These are phyloP conservation scores for Lathronympha strigana DNA, from an alignment of 2,888 invertebrate species.

Conservation along the genomic window DNA sequence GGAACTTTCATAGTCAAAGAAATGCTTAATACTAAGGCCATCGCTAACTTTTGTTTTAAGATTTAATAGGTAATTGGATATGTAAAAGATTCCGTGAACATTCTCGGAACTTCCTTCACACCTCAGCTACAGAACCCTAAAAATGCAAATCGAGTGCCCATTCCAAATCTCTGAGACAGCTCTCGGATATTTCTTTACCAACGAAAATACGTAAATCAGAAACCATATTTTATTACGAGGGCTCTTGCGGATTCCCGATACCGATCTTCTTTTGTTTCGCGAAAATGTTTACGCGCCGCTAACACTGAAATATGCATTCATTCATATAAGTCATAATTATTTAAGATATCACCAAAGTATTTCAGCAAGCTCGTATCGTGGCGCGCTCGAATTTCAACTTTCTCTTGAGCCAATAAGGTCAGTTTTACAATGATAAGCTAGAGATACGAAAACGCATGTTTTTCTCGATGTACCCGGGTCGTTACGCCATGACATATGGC, in stretches of 20 bases:
- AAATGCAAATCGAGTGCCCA: conserved; percentile 27
- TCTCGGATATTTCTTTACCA: conserved; percentile 14
- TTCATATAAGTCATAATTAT: conserved; percentile 35
- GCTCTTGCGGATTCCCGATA: conserved; percentile 18
- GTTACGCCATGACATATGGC: conserved; percentile 82
- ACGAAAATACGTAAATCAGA: conserved; percentile 20
- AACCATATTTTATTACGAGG: conserved; percentile 26
- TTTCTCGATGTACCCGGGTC: conserved; percentile 57
- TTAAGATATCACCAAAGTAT: conserved; percentile 20
- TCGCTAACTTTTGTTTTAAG: background rate
- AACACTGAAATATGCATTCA: conserved; percentile 31
- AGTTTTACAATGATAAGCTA: conserved; percentile 37
- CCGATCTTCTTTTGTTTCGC: conserved; percentile 31
- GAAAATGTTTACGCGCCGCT: conserved; percentile 24
- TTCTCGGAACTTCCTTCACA: background rate
- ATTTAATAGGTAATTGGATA: background rate
- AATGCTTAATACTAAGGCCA: too few relatives aligned
- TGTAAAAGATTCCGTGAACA: background rate
- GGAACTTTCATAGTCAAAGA: too few relatives aligned
- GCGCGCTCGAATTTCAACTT: conserved; percentile 1
- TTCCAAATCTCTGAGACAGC: conserved; percentile 31
- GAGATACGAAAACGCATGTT: conserved; percentile 46
- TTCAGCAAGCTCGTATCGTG: background rate
- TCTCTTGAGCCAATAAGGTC: background rate
- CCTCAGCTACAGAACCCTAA: conserved; percentile 1